These are phyloP conservation scores for Scaptomyza montana DNA, from an alignment of 1,140 invertebrate genomes.

Conservation along the genomic window DNA sequence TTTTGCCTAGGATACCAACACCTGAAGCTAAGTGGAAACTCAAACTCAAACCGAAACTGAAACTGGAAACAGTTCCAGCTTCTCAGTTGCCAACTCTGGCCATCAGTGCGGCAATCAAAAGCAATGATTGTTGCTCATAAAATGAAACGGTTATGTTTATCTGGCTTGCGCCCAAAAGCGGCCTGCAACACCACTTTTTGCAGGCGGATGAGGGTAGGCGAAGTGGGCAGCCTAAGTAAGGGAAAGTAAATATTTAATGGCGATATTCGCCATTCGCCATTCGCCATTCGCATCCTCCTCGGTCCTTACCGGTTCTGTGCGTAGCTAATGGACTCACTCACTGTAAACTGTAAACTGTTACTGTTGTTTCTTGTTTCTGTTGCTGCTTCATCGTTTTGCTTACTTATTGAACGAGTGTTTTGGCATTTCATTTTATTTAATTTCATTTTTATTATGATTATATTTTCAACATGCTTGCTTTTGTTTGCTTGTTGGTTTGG, in stretches of 20 bases:
- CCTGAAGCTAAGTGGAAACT: slow-evolving; percentile 5
- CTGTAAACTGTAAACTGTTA: slow-evolving; percentile 50
- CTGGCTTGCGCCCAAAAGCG: slow-evolving; percentile 67
- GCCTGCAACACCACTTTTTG: slow-evolving; percentile 19
- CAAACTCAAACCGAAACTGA: slow-evolving; percentile 3
- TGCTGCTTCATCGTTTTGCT: slow-evolving; percentile 37
- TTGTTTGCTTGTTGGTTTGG: neutral
- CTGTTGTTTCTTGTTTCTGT: slow-evolving; percentile 31
- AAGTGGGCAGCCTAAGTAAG: slow-evolving; percentile 61
- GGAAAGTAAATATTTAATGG: slow-evolving; percentile 80
- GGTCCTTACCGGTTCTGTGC: slow-evolving; percentile 4
- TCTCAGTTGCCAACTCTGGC: slow-evolving; percentile 16
- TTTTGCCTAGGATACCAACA: slow-evolving; percentile 38
- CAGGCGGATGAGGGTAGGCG: too few relatives aligned
- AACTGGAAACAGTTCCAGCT: neutral
- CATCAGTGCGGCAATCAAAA: slow-evolving; percentile 77
- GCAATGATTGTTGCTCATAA: slow-evolving; percentile 81
- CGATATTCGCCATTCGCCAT: slow-evolving; percentile 14
- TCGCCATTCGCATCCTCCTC: neutral
- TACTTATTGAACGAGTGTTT: slow-evolving; percentile 78
- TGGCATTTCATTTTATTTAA: slow-evolving; percentile 79
- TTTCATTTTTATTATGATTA: slow-evolving; percentile 80
- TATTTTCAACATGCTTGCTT: slow-evolving; percentile 57
- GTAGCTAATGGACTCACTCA: slow-evolving; percentile 60
- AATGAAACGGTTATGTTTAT: slow-evolving; percentile 81